Conservation (phyloP, 2,888 invertebrate species). For the Melanostoma scalare region DNA sequence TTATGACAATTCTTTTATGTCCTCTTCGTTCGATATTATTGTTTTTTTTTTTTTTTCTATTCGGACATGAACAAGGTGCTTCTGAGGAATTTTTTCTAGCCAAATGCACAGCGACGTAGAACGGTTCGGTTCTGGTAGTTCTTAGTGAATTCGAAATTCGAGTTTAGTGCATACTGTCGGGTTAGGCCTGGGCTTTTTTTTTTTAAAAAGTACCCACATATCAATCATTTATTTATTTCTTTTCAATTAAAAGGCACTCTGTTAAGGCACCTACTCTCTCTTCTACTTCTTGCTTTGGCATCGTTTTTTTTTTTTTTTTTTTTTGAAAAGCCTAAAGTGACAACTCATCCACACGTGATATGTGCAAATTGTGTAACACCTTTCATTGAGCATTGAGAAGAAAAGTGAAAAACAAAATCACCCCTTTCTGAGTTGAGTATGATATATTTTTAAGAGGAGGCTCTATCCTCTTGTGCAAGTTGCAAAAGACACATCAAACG, state of each 20-base stretch:
- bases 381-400: conserved; percentile 11
- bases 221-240: conserved; percentile 10
- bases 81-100: conserved; percentile 44
- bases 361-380: conserved; percentile 59
- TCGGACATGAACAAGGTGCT: conserved; percentile 40
- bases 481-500: conserved; percentile 22
- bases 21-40: conserved; percentile 40
- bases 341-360: conserved; percentile 49
- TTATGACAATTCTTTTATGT: conserved; percentile 58
- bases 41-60: conserved; percentile 33
- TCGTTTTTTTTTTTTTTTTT: neutral
- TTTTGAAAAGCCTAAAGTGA: conserved; percentile 13
- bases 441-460: conserved; percentile 9
- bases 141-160: conserved; percentile 34
- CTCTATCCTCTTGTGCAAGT: conserved; percentile 19
- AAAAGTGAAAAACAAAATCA: neutral
- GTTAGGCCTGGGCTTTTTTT: too few relatives aligned
- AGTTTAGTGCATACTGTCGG: conserved; percentile 29
- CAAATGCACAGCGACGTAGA: conserved; percentile 33
- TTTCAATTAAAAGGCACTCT: conserved; percentile 5
- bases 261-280: neutral
- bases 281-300: conserved; percentile 4
- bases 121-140: conserved; percentile 48
- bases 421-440: conserved; percentile 13
- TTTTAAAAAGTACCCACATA: conserved; percentile 17